These are phyloP conservation scores for Apodemus speciosus DNA, from an alignment of 2,113 vertebrate genomes.

Conservation along the genomic window DNA sequence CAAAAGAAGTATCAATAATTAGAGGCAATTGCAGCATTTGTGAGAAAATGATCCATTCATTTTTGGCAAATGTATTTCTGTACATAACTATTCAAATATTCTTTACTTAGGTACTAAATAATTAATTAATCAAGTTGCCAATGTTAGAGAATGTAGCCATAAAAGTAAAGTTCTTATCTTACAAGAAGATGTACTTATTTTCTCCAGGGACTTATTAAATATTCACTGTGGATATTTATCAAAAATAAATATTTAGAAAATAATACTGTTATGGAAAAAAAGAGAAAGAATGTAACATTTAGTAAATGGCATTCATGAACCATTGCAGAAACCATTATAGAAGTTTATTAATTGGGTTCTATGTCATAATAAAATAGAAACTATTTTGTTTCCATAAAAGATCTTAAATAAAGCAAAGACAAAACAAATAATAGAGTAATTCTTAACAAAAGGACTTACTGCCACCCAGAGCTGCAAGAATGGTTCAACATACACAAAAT, in stretches of 20 bases:
- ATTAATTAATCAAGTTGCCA: conserved; percentile 80
- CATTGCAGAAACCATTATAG: not conserved
- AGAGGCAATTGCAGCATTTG: conserved; percentile 67
- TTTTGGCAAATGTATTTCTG: conserved; percentile 80
- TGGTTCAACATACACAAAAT: not conserved
- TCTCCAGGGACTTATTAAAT: conserved; percentile 69
- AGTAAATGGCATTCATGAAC: not conserved
- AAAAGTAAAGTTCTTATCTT: conserved; percentile 72
- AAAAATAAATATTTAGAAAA: conserved; percentile 59
- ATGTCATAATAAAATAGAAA: not conserved
- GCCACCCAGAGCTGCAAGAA: not conserved
- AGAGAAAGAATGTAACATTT: not conserved
- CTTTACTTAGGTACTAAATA: conserved; percentile 77
- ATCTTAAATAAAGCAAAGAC: not conserved
- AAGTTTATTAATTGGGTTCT: not conserved
- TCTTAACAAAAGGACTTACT: not conserved
- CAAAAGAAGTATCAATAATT: conserved; percentile 80
- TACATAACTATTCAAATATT: conserved; percentile 71
- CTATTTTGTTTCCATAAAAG: no score
- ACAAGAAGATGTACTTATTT: conserved; percentile 74
- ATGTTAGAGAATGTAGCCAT: conserved; percentile 64
- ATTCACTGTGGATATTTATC: conserved; percentile 38
- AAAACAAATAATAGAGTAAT: not conserved
- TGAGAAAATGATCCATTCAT: conserved; percentile 75
- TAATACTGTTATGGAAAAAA: not conserved